Evolutionary conservation across 2,888 invertebrate genomes (phyloP).

Genomic region (Heliothis peltigera): DNA sequence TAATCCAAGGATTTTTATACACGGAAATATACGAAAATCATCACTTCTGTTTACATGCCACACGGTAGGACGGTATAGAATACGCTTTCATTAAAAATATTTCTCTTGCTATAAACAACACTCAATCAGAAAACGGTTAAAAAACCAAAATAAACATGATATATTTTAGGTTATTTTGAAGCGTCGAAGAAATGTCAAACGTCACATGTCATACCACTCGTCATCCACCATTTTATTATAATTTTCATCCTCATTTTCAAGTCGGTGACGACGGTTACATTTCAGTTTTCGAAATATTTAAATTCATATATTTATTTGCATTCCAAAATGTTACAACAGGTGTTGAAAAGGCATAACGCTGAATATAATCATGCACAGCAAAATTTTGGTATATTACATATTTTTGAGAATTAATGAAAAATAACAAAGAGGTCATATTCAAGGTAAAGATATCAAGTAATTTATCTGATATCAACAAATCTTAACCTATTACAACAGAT

Average conservation of each 20-base stretch:
- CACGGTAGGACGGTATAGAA: neutral
- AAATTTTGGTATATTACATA: too few species aligned
- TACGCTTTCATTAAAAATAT: neutral
- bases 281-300: too few species aligned
- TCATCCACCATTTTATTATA: neutral
- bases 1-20: slow-evolving; percentile 17
- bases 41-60: neutral
- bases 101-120: neutral
- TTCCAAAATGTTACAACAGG: too few species aligned
- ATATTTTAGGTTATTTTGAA: slow-evolving; percentile 62
- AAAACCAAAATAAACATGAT: slow-evolving; percentile 63
- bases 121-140: slow-evolving; percentile 31
- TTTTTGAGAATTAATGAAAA: too few species aligned
- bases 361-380: too few species aligned
- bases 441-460: too few species aligned
- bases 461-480: too few species aligned
- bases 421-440: too few species aligned
- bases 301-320: too few species aligned
- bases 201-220: neutral
- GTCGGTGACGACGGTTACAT: too few species aligned
- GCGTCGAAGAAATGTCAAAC: slow-evolving; percentile 69
- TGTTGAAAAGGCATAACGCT: too few species aligned
- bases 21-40: slow-evolving; percentile 15
- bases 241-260: neutral
- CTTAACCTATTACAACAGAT: too few species aligned